These are phyloP conservation scores for Platygyra sinensis DNA, from an alignment of 64 coral and sea anemone species.

Conservation along the genomic window DNA sequence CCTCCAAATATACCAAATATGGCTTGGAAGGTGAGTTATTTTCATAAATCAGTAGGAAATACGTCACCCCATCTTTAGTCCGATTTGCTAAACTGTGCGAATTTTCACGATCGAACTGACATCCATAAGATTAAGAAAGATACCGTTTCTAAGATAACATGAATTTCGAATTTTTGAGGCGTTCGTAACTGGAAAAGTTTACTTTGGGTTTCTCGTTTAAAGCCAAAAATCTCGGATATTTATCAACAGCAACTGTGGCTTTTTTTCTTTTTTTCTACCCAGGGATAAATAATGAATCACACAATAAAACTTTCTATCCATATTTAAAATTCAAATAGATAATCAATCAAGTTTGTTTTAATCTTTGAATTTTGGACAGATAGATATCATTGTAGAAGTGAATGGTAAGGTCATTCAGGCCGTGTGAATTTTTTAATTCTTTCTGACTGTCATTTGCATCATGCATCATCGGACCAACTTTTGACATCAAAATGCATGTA, in stretches of 20 bases:
- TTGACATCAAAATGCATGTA: background rate
- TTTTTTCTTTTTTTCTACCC: background rate
- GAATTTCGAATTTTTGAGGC: background rate
- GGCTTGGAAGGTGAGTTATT: background rate
- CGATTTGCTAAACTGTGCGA: background rate
- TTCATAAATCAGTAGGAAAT: background rate
- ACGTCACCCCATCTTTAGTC: background rate
- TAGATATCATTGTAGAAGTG: too few relatives aligned
- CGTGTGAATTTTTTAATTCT: too few relatives aligned
- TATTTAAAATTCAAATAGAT: background rate
- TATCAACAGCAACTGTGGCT: too few relatives aligned
- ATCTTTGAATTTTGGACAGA: background rate
- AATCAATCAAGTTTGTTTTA: background rate
- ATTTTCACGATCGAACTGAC: background rate
- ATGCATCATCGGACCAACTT: too few relatives aligned
- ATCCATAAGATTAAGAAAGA: background rate
- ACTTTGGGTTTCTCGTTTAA: background rate
- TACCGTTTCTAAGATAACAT: background rate
- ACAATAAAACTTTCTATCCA: background rate
- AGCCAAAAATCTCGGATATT: too few relatives aligned
- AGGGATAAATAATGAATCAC: conserved; percentile 3
- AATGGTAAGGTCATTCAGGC: too few relatives aligned
- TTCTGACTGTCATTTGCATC: too few relatives aligned
- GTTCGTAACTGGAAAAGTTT: background rate
- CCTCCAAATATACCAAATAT: conserved; percentile 88